Conservation (phyloP, 2,797 vertebrate species). For the Ispidina lecontei region DNA sequence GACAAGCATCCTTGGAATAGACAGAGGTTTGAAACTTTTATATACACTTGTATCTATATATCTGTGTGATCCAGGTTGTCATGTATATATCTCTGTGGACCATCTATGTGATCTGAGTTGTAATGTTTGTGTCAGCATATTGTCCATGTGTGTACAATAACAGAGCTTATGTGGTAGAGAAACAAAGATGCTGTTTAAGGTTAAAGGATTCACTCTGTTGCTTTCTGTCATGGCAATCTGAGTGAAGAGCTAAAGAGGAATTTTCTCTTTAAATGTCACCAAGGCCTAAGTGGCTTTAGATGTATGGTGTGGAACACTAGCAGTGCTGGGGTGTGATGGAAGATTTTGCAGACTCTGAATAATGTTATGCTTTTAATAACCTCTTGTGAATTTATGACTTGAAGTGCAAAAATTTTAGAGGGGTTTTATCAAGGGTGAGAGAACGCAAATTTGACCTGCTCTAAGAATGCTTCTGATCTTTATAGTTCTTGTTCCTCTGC, state of each 20-base stretch:
- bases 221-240: neutral
- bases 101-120: fast-evolving
- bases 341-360: neutral
- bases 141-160: neutral
- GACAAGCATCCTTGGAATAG: constrained; percentile 75
- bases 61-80: neutral
- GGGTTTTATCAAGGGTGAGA: neutral
- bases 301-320: neutral
- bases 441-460: neutral
- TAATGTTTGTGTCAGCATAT: neutral
- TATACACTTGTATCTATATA: neutral
- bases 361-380: neutral
- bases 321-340: neutral
- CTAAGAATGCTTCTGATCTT: neutral
- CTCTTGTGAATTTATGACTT: constrained; percentile 10
- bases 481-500: neutral
- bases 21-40: constrained; percentile 64
- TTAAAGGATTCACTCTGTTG: neutral
- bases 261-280: constrained; percentile 1
- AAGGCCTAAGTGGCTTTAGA: constrained; percentile 12
- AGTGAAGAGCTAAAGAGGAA: neutral
- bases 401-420: constrained; percentile 2
- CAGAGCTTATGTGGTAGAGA: neutral
- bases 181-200: neutral
- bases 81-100: neutral